Conservation (phyloP, 92 coral and sea anemone species). For the Porites rus region DNA sequence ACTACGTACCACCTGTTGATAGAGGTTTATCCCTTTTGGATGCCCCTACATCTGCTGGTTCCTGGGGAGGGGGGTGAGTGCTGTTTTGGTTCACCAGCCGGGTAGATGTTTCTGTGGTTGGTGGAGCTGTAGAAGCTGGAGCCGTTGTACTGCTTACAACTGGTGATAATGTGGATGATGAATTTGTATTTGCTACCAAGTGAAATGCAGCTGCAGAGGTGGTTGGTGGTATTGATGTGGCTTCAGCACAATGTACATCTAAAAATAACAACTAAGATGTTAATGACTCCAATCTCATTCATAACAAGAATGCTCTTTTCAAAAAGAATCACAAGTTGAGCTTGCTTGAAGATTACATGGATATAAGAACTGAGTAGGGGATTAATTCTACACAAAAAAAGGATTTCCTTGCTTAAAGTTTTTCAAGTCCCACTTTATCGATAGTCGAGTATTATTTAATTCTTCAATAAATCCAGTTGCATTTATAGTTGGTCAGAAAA, state of each 20-base stretch:
- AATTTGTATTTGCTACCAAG: no score
- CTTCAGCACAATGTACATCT: slow-evolving; percentile 18
- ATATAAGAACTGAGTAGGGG: neutral
- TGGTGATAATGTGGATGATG: neutral
- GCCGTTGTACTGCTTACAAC: neutral
- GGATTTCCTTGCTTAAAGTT: no score
- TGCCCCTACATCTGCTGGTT: neutral
- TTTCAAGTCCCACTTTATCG: no score
- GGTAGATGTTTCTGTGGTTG: neutral
- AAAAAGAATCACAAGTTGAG: no score
- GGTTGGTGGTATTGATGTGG: neutral
- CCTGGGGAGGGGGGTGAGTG: neutral
- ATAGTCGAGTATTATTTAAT: no score
- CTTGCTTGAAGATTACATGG: neutral
- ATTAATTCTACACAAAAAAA: no score
- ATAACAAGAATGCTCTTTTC: no score
- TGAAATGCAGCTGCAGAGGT: neutral
- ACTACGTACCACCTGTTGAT: neutral
- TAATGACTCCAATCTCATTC: no score
- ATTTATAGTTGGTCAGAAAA: no score
- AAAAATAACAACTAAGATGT: neutral
- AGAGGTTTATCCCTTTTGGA: neutral
- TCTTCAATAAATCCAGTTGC: no score
- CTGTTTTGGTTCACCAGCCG: neutral
- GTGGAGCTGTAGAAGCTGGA: neutral